Conservation (phyloP, 2,797 vertebrate species). For the Salarias fasciatus region DNA sequence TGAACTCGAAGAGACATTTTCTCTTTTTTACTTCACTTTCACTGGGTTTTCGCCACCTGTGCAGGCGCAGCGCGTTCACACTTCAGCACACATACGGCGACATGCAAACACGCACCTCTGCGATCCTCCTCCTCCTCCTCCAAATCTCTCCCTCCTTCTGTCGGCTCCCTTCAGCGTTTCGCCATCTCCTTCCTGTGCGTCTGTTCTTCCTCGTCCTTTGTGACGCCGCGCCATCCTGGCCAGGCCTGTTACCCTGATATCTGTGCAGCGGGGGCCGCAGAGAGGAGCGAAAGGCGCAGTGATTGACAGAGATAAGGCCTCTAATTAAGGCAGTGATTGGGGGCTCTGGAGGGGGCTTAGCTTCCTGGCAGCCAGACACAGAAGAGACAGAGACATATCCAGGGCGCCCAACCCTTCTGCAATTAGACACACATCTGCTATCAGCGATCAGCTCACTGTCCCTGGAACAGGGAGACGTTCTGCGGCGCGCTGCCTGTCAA, state of each 20-base stretch:
- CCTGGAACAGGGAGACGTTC: constrained; percentile 56
- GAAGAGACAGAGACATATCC: constrained; percentile 70
- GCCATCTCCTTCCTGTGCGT: constrained; percentile 7
- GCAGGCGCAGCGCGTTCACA: constrained; percentile 5
- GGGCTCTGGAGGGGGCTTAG: constrained; percentile 67
- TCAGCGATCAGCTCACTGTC: constrained; percentile 74
- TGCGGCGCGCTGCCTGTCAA: constrained; percentile 68
- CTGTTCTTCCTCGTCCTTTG: constrained; percentile 22
- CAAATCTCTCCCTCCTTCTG: constrained; percentile 6
- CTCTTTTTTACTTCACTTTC: background rate
- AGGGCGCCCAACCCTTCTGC: constrained; percentile 59
- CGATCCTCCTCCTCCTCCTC: too few relatives aligned
- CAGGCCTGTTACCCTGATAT: constrained; percentile 50
- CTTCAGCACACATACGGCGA: constrained; percentile 9
- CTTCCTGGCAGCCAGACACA: constrained; percentile 71
- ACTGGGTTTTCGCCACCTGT: constrained; percentile 4
- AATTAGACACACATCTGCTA: constrained; percentile 82
- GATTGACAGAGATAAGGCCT: constrained; percentile 80
- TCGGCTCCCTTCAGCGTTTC: constrained; percentile 21
- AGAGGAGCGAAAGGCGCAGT: constrained; percentile 59
- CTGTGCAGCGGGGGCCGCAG: constrained; percentile 41
- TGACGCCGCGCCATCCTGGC: constrained; percentile 31
- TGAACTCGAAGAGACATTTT: constrained; percentile 23
- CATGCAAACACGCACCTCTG: constrained; percentile 12
- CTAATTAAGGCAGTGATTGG: constrained; percentile 79